Evolutionary conservation across 2,888 invertebrate species (phyloP), one percentile per base, ranked within the genome.

Genomic region (Macrostomum cliftonense): DNA sequence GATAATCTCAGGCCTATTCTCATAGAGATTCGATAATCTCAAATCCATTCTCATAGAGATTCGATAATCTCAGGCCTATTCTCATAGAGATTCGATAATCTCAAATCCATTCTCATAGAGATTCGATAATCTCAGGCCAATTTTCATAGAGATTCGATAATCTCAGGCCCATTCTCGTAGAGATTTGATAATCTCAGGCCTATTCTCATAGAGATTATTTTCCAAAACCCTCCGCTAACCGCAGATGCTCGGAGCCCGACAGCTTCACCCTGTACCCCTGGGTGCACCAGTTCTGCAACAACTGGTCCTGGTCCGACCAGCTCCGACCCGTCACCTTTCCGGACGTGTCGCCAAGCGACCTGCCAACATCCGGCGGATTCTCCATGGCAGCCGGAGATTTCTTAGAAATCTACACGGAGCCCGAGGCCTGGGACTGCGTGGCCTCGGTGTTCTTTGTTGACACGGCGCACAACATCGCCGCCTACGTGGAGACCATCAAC

Each of bases 391-490:
- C 93, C 13, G 97, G 95, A 0, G 93, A 95, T 68, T 97, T 95
- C 64, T 73, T 89, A 14, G 87, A 91, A 75, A 85, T 88, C 58
- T 73, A 71, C 56, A 63, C 59, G 38, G 63, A 66, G 36, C 55
- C 59, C 42, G 77, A 80, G 53, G 76, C 78, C 46, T 91, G 89
- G 83, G 79, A 89, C 62, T 88, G 86, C 64, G 80, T 99, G 0
- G 84, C 86, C 0, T 89, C 93, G 0, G 91, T 93, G 58, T 97
- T 97, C 73, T 99, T 97, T 70, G 84, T 97, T 49, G 97, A 99
- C 72, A 97, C 97, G 62, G 93, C 93, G 1, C 83, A 85, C 52
- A 97, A 97, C 68, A 81, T 95, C 16, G 81, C 93, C 2, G 82
- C 83, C 61, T 95, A 93, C 63, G 80, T 97, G 37, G 88, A 93